phyloP scores from a whole-genome alignment of 1,140 invertebrate genomes.

The Calycopis cecrops region DNA sequence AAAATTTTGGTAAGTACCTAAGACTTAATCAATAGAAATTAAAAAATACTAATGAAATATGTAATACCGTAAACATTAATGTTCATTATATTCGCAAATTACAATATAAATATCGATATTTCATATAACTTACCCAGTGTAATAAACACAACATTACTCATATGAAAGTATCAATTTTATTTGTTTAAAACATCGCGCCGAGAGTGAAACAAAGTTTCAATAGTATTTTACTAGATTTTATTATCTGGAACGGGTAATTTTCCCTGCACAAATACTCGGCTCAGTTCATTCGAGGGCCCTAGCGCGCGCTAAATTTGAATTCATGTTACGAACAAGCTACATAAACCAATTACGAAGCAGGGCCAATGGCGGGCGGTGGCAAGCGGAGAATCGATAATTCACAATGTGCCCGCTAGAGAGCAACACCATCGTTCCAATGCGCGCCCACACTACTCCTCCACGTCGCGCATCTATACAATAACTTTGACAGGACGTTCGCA shows the following conservation, averaged over 20 bases:
- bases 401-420: conserved; percentile 72
- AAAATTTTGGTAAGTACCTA: too few species aligned
- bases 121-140: too few species aligned
- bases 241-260: conserved; percentile 63
- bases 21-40: too few species aligned
- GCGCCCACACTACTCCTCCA: conserved; percentile 69
- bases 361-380: conserved; percentile 65
- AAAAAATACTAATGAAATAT: too few species aligned
- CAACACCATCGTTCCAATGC: conserved; percentile 57
- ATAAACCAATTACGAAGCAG: conserved; percentile 69
- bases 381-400: conserved; percentile 74
- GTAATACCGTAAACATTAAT: too few species aligned
- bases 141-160: too few species aligned
- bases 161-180: conserved; percentile 23
- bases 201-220: conserved; percentile 51
- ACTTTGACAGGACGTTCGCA: conserved; percentile 56
- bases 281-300: conserved; percentile 54
- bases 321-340: conserved; percentile 68
- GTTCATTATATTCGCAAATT: too few species aligned
- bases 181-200: conserved; percentile 28
- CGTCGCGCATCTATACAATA: conserved; percentile 54
- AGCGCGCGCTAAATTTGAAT: conserved; percentile 72
- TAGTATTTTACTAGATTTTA: conserved; percentile 62
- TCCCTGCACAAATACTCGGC: conserved; percentile 52
- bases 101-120: too few species aligned